Evolutionary conservation across 1,140 invertebrate genomes (phyloP).

Genomic region (Contarinia nasturtii): DNA sequence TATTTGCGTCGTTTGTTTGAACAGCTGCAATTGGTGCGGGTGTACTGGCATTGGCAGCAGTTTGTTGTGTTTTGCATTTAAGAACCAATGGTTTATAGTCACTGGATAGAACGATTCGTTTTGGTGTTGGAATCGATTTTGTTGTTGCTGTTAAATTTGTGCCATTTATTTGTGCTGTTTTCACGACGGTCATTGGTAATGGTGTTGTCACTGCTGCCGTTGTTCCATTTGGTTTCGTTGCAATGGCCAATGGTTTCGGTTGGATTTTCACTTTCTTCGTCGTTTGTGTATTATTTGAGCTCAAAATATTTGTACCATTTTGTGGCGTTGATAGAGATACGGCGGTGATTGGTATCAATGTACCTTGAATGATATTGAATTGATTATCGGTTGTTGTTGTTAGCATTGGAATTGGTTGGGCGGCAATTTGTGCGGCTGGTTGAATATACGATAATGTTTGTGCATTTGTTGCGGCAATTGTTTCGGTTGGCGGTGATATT

Average conservation of each 20-base stretch:
- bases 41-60: slow-evolving; percentile 13
- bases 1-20: neutral
- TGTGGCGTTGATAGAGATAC: slow-evolving; percentile 2
- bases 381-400: neutral
- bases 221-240: neutral
- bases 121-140: slow-evolving; percentile 13
- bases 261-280: neutral
- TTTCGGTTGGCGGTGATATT: neutral
- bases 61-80: slow-evolving; percentile 19
- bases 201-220: neutral
- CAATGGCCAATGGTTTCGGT: slow-evolving; percentile 2
- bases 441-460: neutral
- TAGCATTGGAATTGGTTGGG: neutral
- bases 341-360: slow-evolving; percentile 6
- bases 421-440: neutral
- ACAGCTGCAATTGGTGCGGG: neutral
- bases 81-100: slow-evolving; percentile 28
- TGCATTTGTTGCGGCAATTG: too few species aligned
- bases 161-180: neutral
- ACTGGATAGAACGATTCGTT: slow-evolving; percentile 28
- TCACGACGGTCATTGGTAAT: neutral
- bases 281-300: neutral
- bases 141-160: slow-evolving; percentile 3
- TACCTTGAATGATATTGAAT: slow-evolving; percentile 2
- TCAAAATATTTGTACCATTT: neutral